Base-by-base conservation (phyloP, 2,113 vertebrate genomes). In the Sarotherodon lohbergeri region DNA sequence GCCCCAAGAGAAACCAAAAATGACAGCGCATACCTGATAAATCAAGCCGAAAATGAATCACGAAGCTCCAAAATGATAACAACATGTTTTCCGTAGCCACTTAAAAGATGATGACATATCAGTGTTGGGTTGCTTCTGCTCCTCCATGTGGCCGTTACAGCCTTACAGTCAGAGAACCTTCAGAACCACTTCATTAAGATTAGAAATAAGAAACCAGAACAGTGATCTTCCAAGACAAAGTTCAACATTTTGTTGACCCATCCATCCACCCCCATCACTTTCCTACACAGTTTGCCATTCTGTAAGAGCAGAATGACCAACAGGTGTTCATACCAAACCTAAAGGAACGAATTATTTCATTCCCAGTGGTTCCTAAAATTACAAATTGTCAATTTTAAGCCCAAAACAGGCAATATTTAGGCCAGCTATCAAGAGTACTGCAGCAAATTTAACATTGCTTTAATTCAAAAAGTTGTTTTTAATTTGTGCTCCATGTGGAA, bases 371-470 rank as follows among this genome's bases (percentile, higher is more conserved):
- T 71, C 39, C 39, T 43, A 73, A 73, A 46, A 27, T 8, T 50
- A 48, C 3, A 50, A 5, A 32, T 4, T 10, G 24, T 14, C 24
- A 0, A 48, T 29, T 29, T 78, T 50, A 32, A 78, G 3, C 0
- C 0, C 27, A 2, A 50, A 19, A 78, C 71, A 50, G 16, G 16
- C 27, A 32, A 11, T 50, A 78, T 32, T 0, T 0, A n/a, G 16
- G 16, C 43, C 16, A 78, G 16, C 41, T 32, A 50, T 11, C 14
- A 46, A 29, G 14, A 76, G 17, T 10, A 11, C 48, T 29, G 22
- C 3, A 29, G 9, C 22, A 6, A 48, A 48, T 48, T 29, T 29
- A 29, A 5, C 41, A 48, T 17, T 0, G 16, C 0, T 48, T 3
- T 73, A 46, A 29, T 16, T 46, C 5, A 76, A 22, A 48, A 17